These are phyloP conservation scores for Hippopotamyrus pictus DNA, from an alignment of 2,797 vertebrate species.

Conservation along the genomic window DNA sequence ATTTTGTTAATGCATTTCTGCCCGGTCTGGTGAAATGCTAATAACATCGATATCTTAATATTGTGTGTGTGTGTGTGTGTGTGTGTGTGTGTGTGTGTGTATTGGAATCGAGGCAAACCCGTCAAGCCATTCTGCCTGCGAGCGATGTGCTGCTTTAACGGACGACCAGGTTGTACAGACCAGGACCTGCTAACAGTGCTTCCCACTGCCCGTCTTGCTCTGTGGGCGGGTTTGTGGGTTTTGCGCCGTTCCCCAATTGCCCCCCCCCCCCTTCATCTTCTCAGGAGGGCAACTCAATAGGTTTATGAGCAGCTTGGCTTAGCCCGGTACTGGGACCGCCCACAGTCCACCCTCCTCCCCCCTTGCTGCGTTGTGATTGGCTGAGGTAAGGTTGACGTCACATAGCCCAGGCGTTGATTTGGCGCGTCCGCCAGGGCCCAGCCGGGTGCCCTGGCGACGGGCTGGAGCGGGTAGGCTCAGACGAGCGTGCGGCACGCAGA, in stretches of 20 bases:
- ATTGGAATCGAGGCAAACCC: background rate
- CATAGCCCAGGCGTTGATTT: constrained; percentile 60
- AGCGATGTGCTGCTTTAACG: background rate
- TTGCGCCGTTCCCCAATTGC: background rate
- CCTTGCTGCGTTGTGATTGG: constrained; percentile 51
- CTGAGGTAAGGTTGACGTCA: constrained; percentile 61
- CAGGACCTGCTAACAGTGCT: background rate
- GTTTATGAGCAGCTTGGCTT: background rate
- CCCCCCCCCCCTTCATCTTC: background rate
- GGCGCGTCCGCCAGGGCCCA: constrained; percentile 56
- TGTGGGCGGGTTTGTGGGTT: background rate
- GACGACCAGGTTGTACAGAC: background rate
- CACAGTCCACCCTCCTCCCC: background rate
- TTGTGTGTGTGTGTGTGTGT: background rate
- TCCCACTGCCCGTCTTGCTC: background rate
- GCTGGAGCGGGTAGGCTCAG: constrained; percentile 41
- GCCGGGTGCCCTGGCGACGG: constrained; percentile 53
- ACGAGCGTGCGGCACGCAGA: constrained; percentile 32
- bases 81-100: background rate
- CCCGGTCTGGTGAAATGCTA: background rate
- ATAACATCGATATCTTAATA: background rate
- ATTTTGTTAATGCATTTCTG: background rate
- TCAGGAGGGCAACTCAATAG: background rate
- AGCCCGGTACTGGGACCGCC: background rate
- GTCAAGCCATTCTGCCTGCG: background rate